Conservation (phyloP, 2,113 vertebrate genomes). For the Gila orcuttii region DNA sequence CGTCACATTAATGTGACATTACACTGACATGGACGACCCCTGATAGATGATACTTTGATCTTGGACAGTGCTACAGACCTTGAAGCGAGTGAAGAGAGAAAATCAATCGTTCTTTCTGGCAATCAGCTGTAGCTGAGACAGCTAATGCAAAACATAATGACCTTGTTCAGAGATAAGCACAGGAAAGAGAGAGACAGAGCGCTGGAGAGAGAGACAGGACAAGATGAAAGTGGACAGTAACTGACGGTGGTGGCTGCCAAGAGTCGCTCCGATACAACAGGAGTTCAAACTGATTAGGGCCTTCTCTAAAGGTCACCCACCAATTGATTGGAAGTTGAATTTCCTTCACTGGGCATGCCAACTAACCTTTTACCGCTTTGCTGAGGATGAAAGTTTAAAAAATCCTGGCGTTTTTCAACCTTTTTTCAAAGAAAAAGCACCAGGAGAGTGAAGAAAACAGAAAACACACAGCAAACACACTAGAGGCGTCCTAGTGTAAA, state of each 20-base stretch:
- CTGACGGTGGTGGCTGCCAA: conserved; percentile 28
- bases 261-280: conserved; percentile 21
- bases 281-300: conserved; percentile 52
- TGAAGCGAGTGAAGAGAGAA: conserved; percentile 23
- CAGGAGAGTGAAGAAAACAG: background rate
- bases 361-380: conserved; percentile 44
- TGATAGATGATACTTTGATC: conserved; percentile 37
- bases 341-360: conserved; percentile 12
- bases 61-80: background rate
- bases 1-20: conserved; percentile 19
- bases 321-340: conserved; percentile 58
- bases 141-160: conserved; percentile 60
- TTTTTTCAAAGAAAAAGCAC: background rate
- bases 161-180: conserved; percentile 58
- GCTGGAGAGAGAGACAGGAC: conserved; percentile 26
- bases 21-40: conserved; percentile 17
- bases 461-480: background rate
- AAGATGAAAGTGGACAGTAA: conserved; percentile 27
- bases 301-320: conserved; percentile 56
- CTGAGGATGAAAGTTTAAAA: conserved; percentile 26
- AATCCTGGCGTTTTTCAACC: background rate
- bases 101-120: conserved; percentile 52
- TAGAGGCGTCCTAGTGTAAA: background rate
- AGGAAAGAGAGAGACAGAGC: conserved; percentile 8
- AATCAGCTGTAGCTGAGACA: conserved; percentile 58